These are phyloP conservation scores for Anolis sagrei DNA, from an alignment of 2,113 vertebrate genomes.

Conservation along the genomic window DNA sequence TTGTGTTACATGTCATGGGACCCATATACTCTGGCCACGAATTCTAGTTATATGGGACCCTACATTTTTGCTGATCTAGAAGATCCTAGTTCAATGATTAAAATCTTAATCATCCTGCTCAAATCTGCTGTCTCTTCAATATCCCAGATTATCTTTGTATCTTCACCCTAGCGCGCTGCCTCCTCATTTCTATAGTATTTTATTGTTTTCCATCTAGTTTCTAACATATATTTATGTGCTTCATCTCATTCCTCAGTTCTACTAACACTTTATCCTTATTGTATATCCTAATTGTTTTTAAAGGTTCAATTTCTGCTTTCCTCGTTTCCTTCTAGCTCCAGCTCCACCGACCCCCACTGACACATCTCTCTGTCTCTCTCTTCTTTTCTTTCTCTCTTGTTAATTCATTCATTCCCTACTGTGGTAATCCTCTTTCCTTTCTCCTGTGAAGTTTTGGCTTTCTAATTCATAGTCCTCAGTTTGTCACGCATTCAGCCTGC, in stretches of 20 bases:
- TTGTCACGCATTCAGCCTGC: background rate
- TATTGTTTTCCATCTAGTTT: background rate
- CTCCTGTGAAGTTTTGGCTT: background rate
- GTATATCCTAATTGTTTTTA: background rate
- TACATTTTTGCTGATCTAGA: background rate
- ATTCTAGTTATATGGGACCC: background rate
- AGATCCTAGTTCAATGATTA: background rate
- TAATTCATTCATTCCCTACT: background rate
- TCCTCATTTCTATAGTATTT: background rate
- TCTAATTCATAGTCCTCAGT: background rate
- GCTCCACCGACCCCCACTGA: background rate
- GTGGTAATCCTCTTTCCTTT: background rate
- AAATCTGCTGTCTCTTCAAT: background rate
- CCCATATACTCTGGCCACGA: background rate
- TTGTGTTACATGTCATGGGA: background rate
- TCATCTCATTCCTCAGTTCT: background rate
- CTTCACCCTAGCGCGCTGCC: background rate
- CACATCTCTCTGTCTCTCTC: background rate
- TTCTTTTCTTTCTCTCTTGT: background rate
- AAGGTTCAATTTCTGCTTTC: background rate
- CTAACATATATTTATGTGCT: background rate
- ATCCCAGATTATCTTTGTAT: background rate
- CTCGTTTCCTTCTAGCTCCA: background rate
- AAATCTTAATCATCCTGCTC: background rate
- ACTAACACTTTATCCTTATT: background rate